These are phyloP conservation scores for Galeopterus variegatus DNA, from an alignment of 2,113 vertebrate species.

Conservation along the genomic window DNA sequence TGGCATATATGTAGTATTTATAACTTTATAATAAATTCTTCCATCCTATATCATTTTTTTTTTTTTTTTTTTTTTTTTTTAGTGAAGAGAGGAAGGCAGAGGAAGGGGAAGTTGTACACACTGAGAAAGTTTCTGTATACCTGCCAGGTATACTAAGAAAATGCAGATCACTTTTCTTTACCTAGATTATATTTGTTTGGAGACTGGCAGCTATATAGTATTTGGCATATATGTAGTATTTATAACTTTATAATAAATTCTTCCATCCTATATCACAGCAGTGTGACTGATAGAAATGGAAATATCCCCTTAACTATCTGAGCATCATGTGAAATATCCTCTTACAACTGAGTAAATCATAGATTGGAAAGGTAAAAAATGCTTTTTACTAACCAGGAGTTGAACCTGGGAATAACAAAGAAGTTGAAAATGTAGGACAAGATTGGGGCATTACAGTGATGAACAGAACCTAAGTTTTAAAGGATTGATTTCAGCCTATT, in stretches of 20 bases:
- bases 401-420: not conserved
- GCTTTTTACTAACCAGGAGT: not conserved
- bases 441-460: not conserved
- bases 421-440: not conserved
- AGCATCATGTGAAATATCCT: not conserved
- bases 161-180: not conserved
- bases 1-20: not conserved
- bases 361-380: not conserved
- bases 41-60: fast-evolving
- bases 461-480: not conserved
- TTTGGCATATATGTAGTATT: not conserved
- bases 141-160: not conserved
- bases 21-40: not conserved
- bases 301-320: not conserved
- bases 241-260: not conserved
- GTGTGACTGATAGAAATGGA: not conserved
- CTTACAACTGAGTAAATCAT: not conserved
- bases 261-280: not conserved
- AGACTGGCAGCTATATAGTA: not conserved
- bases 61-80: too few species aligned
- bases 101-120: not conserved
- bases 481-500: not conserved
- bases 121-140: too few species aligned
- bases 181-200: not conserved
- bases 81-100: not conserved